phyloP scores from a whole-genome alignment of 2,797 vertebrate genomes.

The Eospalax fontanierii region DNA sequence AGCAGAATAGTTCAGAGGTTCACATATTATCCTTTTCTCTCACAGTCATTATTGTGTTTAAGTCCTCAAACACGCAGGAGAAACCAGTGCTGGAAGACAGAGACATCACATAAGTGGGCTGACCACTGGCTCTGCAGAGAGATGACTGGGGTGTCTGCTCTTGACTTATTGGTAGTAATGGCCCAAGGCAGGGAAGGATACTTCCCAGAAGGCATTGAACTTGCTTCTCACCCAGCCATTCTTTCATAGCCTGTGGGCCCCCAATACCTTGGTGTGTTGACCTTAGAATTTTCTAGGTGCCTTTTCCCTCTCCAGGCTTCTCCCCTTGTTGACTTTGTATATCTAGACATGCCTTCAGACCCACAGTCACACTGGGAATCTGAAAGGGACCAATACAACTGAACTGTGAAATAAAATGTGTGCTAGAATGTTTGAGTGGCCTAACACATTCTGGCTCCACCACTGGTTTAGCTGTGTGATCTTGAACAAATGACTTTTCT shows the following conservation, averaged over 20 bases:
- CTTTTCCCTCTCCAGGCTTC: background rate
- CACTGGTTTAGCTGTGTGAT: background rate
- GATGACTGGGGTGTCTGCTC: background rate
- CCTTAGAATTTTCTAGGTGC: background rate
- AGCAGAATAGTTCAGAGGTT: constrained; percentile 60
- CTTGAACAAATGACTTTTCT: background rate
- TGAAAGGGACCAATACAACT: background rate
- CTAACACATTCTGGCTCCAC: background rate
- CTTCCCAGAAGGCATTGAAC: background rate
- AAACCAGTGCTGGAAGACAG: background rate
- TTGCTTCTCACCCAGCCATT: background rate
- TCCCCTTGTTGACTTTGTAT: background rate
- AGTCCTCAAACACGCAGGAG: background rate
- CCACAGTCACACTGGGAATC: background rate
- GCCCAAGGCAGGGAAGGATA: background rate
- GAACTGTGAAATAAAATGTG: background rate
- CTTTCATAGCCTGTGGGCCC: background rate
- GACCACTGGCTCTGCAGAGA: background rate
- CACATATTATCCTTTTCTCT: constrained; percentile 4
- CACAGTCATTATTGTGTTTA: constrained; percentile 23
- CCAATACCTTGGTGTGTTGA: background rate
- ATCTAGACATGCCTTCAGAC: background rate
- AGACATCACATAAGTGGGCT: background rate
- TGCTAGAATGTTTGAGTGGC: background rate
- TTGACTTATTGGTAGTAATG: background rate